A percentile compares a stretch with the other conserved stretches of the same genome.
These are phyloP conservation scores for Enchytraeus crypticus DNA, from an alignment of 2,888 invertebrate species.

Conservation along the genomic window DNA sequence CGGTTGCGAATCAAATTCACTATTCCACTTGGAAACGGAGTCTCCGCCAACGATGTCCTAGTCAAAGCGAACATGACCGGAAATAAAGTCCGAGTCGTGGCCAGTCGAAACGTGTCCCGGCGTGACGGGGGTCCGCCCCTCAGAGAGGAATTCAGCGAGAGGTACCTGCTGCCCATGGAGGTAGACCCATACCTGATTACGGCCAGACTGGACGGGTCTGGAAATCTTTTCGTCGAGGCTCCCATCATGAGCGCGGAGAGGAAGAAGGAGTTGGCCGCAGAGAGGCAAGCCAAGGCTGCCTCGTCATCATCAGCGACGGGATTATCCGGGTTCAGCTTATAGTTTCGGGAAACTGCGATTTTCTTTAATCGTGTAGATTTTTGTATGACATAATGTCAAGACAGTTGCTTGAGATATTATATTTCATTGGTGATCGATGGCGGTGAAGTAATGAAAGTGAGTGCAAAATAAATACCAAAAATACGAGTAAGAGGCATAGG, in stretches of 20 bases:
- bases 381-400: too few relatives aligned
- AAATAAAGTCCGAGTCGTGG: slow-evolving; percentile 17
- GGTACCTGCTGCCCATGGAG: slow-evolving; percentile 18
- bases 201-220: slow-evolving; percentile 17
- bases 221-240: slow-evolving; percentile 20
- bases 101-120: slow-evolving; percentile 1
- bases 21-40: slow-evolving; percentile 9
- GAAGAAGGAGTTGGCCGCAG: background rate
- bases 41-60: slow-evolving; percentile 16
- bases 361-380: too few relatives aligned
- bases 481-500: too few relatives aligned
- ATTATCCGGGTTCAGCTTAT: background rate
- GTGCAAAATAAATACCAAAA: too few relatives aligned
- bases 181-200: slow-evolving; percentile 20
- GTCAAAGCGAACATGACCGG: slow-evolving; percentile 22
- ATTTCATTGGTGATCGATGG: too few relatives aligned
- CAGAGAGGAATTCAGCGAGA: slow-evolving; percentile 11
- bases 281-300: slow-evolving; percentile 1
- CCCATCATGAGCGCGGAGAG: slow-evolving; percentile 13
- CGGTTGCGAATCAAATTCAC: slow-evolving; percentile 11
- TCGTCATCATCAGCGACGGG: background rate
- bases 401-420: too few relatives aligned
- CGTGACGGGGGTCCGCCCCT: background rate
- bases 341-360: too few relatives aligned
- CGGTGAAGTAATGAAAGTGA: too few relatives aligned